Conservation (phyloP, 64 coral and sea anemone genomes). For the Montipora foliosa region DNA sequence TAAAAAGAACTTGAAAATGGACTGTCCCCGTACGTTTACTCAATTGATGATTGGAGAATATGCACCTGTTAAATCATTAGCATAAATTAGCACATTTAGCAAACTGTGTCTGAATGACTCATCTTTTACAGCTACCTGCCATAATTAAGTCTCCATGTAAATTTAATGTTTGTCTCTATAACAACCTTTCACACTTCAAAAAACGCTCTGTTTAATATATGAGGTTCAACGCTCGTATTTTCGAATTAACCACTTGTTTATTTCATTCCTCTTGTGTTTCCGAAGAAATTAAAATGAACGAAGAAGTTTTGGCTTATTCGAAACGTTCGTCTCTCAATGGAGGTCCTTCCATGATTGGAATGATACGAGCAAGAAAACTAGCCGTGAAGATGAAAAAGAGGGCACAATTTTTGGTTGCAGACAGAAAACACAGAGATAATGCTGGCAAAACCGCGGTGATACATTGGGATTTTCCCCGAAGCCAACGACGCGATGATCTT, state of each 20-base stretch:
- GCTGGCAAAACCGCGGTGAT: slow-evolving; percentile 74
- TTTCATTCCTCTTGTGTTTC: background rate
- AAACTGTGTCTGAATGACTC: background rate
- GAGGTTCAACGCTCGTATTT: background rate
- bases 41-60: background rate
- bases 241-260: background rate
- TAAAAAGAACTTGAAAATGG: background rate
- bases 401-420: slow-evolving; percentile 91
- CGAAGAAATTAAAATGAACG: slow-evolving; percentile 46
- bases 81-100: slow-evolving; percentile 32
- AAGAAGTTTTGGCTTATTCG: slow-evolving; percentile 37
- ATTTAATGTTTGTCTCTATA: slow-evolving; percentile 56
- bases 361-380: slow-evolving; percentile 96
- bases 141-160: slow-evolving; percentile 41
- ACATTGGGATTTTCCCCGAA: slow-evolving; percentile 86
- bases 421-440: slow-evolving; percentile 79
- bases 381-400: slow-evolving; percentile 93
- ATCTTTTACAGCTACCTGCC: background rate
- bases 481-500: slow-evolving; percentile 61
- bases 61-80: slow-evolving; percentile 17
- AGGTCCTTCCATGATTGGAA: slow-evolving; percentile 89
- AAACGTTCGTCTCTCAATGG: slow-evolving; percentile 66
- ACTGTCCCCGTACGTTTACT: background rate
- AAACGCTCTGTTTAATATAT: slow-evolving; percentile 38
- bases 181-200: slow-evolving; percentile 9